Conservation (phyloP, 2,797 vertebrate genomes). For the Pseudochaenichthys georgianus region DNA sequence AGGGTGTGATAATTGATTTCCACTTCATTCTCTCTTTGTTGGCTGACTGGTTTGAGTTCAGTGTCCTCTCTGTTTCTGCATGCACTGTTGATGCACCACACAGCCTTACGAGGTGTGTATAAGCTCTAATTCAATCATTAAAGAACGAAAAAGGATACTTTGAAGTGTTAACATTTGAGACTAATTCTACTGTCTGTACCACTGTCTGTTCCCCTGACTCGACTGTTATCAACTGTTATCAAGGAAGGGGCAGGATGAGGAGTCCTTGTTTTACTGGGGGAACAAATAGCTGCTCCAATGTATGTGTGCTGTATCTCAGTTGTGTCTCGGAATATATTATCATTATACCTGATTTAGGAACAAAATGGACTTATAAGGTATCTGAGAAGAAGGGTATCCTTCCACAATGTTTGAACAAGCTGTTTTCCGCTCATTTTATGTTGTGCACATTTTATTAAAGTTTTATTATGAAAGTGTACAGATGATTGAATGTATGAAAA, state of each 20-base stretch:
- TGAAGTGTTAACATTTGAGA: conserved; percentile 16
- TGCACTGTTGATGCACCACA: conserved; percentile 63
- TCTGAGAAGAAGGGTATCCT: not conserved
- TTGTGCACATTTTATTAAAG: not conserved
- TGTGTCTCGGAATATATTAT: conserved; percentile 9
- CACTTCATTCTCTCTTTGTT: conserved; percentile 37
- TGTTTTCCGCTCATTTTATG: conserved; percentile 1
- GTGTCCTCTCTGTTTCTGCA: conserved; percentile 51
- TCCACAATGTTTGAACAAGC: not conserved
- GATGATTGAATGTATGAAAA: not conserved
- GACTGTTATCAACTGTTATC: conserved; percentile 43
- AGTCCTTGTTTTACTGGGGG: not conserved
- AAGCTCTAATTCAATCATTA: conserved; percentile 9
- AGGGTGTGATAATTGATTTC: conserved; percentile 55
- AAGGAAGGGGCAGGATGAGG: not conserved
- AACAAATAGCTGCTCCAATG: not conserved
- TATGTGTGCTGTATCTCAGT: not conserved
- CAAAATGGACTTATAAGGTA: not conserved
- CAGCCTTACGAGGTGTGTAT: conserved; percentile 60
- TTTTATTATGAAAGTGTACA: conserved; percentile 8
- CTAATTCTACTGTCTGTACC: not conserved
- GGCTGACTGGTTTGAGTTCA: conserved; percentile 39
- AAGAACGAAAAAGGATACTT: conserved; percentile 27
- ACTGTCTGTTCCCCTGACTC: conserved; percentile 16
- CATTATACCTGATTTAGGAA: conserved; percentile 16